A percentile compares a stretch with the other conserved stretches of the same genome.
Conservation (phyloP, 2,888 invertebrate species). For the Cylindroiulus punctatus region DNA sequence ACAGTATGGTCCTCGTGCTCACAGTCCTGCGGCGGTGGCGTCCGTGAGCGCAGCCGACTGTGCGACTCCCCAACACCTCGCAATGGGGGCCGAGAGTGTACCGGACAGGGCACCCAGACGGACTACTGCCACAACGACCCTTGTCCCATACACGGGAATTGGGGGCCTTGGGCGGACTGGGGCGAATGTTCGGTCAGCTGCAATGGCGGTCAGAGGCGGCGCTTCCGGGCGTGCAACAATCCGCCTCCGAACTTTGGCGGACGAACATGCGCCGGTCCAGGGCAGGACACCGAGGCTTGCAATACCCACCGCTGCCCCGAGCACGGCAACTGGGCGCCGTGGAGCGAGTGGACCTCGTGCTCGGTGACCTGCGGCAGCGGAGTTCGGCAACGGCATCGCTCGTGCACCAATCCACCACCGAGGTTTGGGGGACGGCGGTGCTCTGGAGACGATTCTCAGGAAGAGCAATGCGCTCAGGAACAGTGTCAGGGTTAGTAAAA, state of each 20-base stretch:
- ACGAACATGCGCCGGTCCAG: slow-evolving; percentile 65
- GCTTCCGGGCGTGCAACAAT: slow-evolving; percentile 69
- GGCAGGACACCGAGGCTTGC: slow-evolving; percentile 63
- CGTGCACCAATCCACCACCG: slow-evolving; percentile 65
- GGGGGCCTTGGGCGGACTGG: slow-evolving; percentile 72
- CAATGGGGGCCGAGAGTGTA: slow-evolving; percentile 66
- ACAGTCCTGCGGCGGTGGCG: slow-evolving; percentile 67
- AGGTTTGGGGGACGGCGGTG: slow-evolving; percentile 66
- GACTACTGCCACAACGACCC: slow-evolving; percentile 65
- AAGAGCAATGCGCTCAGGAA: slow-evolving; percentile 62
- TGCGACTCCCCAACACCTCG: slow-evolving; percentile 67
- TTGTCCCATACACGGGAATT: slow-evolving; percentile 68
- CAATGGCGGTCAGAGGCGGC: slow-evolving; percentile 69
- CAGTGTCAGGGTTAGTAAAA: slow-evolving; percentile 63
- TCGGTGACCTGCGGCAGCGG: slow-evolving; percentile 66
- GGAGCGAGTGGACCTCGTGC: slow-evolving; percentile 66
- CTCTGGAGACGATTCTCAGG: slow-evolving; percentile 64
- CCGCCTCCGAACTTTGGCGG: slow-evolving; percentile 68
- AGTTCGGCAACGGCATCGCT: slow-evolving; percentile 62
- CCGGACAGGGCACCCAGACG: slow-evolving; percentile 65
- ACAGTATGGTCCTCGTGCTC: slow-evolving; percentile 67
- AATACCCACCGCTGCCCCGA: slow-evolving; percentile 64
- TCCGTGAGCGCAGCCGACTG: slow-evolving; percentile 64
- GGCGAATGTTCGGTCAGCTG: slow-evolving; percentile 70
- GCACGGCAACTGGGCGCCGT: slow-evolving; percentile 65